phyloP scores from a whole-genome alignment of 2,797 vertebrate genomes.

The Masticophis lateralis region DNA sequence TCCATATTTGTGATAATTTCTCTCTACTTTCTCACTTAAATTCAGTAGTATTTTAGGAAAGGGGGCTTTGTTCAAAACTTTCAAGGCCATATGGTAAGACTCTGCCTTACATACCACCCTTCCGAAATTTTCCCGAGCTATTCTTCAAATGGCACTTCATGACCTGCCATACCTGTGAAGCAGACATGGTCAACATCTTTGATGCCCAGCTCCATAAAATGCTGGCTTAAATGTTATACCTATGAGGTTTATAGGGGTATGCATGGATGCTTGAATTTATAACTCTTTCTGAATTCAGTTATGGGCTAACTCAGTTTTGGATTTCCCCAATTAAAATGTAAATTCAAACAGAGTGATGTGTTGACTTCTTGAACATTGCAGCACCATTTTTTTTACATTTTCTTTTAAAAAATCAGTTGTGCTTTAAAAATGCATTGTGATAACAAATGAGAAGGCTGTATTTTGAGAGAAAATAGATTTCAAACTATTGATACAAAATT shows the following conservation, averaged over 20 bases:
- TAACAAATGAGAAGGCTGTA: background rate
- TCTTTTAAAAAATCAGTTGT: background rate
- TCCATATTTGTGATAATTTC: background rate
- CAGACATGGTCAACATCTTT: background rate
- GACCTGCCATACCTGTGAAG: background rate
- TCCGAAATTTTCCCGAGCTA: background rate
- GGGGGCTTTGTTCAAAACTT: background rate
- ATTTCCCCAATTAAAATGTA: background rate
- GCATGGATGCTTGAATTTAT: background rate
- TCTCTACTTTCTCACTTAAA: background rate
- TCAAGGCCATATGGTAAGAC: background rate
- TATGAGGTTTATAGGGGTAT: background rate
- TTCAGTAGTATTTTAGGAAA: background rate
- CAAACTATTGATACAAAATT: background rate
- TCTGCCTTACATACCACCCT: background rate
- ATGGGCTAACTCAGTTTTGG: background rate
- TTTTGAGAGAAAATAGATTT: background rate
- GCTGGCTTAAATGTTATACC: background rate
- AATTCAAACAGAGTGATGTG: background rate
- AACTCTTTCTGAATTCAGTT: background rate
- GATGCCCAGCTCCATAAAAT: background rate
- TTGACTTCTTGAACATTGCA: background rate
- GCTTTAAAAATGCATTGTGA: background rate
- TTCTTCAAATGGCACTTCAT: constrained; percentile 11
- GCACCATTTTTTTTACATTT: background rate